Evolutionary conservation across 53 echinoderm and acorn worm species (phyloP), one percentile per base, ranked within the genome.

Genomic region (Zoroaster sp.): DNA sequence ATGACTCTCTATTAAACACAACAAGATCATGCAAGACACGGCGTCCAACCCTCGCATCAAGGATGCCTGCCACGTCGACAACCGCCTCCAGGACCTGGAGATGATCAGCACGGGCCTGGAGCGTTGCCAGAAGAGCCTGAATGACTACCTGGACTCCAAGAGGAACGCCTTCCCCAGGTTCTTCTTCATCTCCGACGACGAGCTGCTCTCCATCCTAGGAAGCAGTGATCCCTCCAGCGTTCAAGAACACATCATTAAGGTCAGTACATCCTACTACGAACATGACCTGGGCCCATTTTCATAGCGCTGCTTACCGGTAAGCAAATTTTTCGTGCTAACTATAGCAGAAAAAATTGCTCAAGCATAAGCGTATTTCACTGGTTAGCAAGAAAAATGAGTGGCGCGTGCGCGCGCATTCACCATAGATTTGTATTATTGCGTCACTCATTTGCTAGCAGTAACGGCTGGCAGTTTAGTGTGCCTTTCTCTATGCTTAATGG

Each of bases 231-330:
- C 99, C 3, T 88, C 94, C 31, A 94, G 96, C 70, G 99, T 98
- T 9, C 99, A 98, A 68, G 99, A 98, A 72, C 99, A 98, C 88
- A 98, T 98, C 93, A 98, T 98, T 55, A 98, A 98, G 96, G 99
- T 97, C 40, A 45, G 83, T 53, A n/a, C n/a, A n/a, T n/a, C n/a
- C n/a, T n/a, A n/a, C n/a, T n/a, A n/a, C n/a, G n/a, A n/a, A n/a
- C n/a, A n/a, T n/a, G n/a, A n/a, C n/a, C n/a, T n/a, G n/a, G n/a
- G 11, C 21, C 0, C 2, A 14, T 6, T 34, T 34, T 33, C 0
- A 15, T 14, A 31, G n/a, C 40, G 13, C 13, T 75, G 6, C 69
- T 31, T 3, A 13, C 12, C 4, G 41, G 14, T 14, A 13, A 4
- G 31, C 35, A 34, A 15, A 0, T 15, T 14, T 31, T 69, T 30